Percentiles rank a stretch among this genome's conserved stretches.
Evolutionary conservation across 2,113 vertebrate species (phyloP).

Genomic region (Sylvia atricapilla): DNA sequence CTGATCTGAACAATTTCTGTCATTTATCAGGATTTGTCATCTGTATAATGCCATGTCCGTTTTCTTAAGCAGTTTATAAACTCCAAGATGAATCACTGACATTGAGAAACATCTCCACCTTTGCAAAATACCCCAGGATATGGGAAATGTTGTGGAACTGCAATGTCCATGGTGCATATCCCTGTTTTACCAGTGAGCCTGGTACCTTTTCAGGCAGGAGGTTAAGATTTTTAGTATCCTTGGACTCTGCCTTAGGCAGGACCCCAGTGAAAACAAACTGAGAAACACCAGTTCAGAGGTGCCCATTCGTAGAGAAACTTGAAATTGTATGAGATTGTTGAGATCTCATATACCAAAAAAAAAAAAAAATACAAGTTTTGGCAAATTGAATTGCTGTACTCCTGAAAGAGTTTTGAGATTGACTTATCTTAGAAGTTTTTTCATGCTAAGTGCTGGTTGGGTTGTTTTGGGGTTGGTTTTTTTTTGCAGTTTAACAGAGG

Average conservation of each 20-base stretch:
- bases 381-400: background rate
- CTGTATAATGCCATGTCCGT: background rate
- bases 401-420: background rate
- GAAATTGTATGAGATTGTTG: background rate
- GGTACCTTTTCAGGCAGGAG: background rate
- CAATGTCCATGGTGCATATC: fast-evolving
- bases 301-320: background rate
- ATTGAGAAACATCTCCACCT: background rate
- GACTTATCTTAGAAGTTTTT: background rate
- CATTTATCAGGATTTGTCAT: background rate
- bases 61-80: background rate
- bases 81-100: background rate
- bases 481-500: background rate
- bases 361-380: background rate
- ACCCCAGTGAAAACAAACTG: background rate
- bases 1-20: background rate
- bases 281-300: background rate
- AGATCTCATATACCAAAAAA: background rate
- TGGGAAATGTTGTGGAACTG: background rate
- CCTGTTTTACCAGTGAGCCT: background rate
- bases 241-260: background rate
- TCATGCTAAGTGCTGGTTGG: background rate
- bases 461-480: background rate
- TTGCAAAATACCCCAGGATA: background rate
- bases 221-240: background rate